phyloP scores from a whole-genome alignment of 2,797 vertebrate species.

The Pseudomugil gertrudae region DNA sequence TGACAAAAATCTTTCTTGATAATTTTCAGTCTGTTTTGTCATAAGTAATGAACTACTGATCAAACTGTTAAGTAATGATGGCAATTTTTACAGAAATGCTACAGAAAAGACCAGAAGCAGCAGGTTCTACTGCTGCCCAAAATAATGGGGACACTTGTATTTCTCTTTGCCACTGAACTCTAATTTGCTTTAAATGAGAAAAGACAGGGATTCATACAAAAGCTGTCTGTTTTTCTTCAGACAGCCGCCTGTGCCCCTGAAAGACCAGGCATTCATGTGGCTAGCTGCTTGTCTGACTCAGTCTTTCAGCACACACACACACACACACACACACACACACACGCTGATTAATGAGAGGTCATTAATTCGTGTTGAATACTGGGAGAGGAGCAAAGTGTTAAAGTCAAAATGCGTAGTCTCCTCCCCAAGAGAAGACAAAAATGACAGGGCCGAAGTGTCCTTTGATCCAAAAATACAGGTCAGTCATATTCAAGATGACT shows the following conservation, averaged over 20 bases:
- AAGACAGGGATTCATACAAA: slow-evolving; percentile 94
- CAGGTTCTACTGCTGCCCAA: slow-evolving; percentile 82
- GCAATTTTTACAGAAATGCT: slow-evolving; percentile 76
- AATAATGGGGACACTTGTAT: slow-evolving; percentile 84
- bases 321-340: slow-evolving; percentile 71
- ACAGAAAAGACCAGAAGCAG: slow-evolving; percentile 80
- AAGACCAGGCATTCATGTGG: slow-evolving; percentile 89
- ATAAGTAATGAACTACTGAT: slow-evolving; percentile 51
- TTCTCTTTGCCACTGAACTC: slow-evolving; percentile 88
- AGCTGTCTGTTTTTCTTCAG: slow-evolving; percentile 91
- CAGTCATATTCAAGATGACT: slow-evolving; percentile 70
- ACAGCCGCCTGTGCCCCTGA: slow-evolving; percentile 86
- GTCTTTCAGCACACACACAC: slow-evolving; percentile 65
- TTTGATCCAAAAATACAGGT: slow-evolving; percentile 71
- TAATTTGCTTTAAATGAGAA: slow-evolving; percentile 97
- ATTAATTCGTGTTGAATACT: slow-evolving; percentile 91
- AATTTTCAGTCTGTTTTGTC: slow-evolving; percentile 56
- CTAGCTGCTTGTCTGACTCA: slow-evolving; percentile 71
- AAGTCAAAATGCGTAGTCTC: slow-evolving; percentile 85
- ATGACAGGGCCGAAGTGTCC: slow-evolving; percentile 49
- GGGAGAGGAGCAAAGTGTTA: slow-evolving; percentile 88
- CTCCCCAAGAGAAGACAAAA: slow-evolving; percentile 48
- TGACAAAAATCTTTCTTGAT: slow-evolving; percentile 33
- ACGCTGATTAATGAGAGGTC: slow-evolving; percentile 87
- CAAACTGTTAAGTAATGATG: slow-evolving; percentile 71